These are phyloP conservation scores for Capromys pilorides DNA, from an alignment of 2,797 vertebrate species.

Conservation along the genomic window DNA sequence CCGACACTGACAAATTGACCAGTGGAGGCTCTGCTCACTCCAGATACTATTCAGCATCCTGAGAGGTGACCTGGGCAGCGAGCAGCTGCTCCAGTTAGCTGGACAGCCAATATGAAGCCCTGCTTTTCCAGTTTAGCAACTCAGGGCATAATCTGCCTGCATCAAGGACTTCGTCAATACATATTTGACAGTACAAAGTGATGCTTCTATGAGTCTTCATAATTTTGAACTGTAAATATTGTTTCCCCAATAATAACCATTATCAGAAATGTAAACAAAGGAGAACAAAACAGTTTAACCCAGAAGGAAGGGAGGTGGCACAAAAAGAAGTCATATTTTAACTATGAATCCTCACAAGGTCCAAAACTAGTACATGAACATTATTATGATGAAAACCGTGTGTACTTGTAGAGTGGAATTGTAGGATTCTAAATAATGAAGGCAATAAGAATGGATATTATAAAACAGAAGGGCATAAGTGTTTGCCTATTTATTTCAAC, in stretches of 20 bases:
- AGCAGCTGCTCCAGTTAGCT: background rate
- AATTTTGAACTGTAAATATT: constrained; percentile 19
- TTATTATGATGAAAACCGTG: background rate
- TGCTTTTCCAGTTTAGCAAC: background rate
- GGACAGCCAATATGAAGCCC: background rate
- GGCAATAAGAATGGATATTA: background rate
- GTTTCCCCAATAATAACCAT: background rate
- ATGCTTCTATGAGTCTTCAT: background rate
- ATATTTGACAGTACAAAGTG: background rate
- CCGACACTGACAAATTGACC: constrained; percentile 71
- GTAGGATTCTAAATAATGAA: constrained; percentile 45
- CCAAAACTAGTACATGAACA: background rate
- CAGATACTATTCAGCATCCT: constrained; percentile 54
- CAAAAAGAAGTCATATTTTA: constrained; percentile 17
- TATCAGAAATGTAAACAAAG: background rate
- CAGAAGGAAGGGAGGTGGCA: background rate
- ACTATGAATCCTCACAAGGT: constrained; percentile 4
- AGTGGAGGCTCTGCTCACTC: constrained; percentile 16
- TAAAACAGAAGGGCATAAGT: background rate
- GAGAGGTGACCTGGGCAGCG: constrained; percentile 50
- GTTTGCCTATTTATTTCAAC: constrained; percentile 1
- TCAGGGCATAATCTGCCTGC: background rate
- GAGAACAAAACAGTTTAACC: background rate
- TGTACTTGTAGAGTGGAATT: background rate
- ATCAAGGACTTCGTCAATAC: background rate